Evolutionary conservation across 2,113 vertebrate genomes (phyloP).

Genomic region (Pao palembangensis): DNA sequence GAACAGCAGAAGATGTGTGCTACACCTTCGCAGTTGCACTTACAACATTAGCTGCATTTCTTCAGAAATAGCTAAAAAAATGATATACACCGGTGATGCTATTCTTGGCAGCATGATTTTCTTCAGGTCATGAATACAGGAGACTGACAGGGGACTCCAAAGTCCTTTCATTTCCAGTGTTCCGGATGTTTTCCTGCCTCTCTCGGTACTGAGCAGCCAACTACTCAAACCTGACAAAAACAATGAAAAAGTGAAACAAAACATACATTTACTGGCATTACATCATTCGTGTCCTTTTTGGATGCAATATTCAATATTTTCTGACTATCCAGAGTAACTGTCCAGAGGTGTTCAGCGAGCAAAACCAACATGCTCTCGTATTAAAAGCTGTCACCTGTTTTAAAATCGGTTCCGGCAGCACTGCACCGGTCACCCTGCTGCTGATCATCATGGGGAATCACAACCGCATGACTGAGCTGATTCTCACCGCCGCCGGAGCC

Average conservation of each 20-base stretch:
- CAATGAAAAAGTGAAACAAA: no score
- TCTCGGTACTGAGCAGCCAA: neutral
- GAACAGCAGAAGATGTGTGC: neutral
- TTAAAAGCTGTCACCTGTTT: neutral
- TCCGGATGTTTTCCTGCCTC: no score
- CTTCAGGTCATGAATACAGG: no score
- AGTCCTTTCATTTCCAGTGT: no score
- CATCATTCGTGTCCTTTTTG: no score
- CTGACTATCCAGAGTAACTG: no score
- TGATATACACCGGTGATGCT: no score
- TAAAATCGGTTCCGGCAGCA: conserved; percentile 10
- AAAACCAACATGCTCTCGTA: neutral
- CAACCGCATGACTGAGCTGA: conserved; percentile 43
- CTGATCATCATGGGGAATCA: conserved; percentile 26
- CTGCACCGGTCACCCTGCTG: conserved; percentile 26
- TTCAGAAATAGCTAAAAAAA: neutral
- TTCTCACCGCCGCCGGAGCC: conserved; percentile 37
- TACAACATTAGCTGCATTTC: neutral
- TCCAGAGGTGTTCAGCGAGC: neutral
- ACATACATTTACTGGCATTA: no score
- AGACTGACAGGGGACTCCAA: no score
- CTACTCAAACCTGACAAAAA: no score
- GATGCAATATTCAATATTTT: no score
- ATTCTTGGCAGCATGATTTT: no score
- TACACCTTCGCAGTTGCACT: neutral